Base-by-base conservation (phyloP, 1,140 invertebrate species). In the Zaprionus ornatus region DNA sequence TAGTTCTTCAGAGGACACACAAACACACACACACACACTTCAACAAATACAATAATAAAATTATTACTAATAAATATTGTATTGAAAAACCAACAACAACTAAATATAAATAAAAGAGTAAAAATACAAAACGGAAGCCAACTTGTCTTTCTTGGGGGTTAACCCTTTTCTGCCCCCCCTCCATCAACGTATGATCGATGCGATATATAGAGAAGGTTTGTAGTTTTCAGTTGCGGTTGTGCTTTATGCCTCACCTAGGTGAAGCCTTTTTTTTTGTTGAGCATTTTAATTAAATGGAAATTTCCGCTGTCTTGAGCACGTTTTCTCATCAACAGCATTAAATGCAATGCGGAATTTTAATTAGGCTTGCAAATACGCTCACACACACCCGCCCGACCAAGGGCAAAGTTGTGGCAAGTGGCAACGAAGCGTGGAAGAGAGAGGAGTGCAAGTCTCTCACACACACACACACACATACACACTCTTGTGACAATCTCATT, bases 261-360 rank as follows among this genome's bases (percentile, higher is more conserved):
- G 40, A n/a, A n/a, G n/a, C n/a, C n/a, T 50, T 54, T 57, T 52
- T 55, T 57, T 70, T 78, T 84, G 74, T 54, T 74, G 78, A 67
- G 50, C 54, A 77, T 87, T 87, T 87, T 87, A 90, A 84, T 90
- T 82, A 85, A 90, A 90, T 80, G 74, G 62, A 82, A 85, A 86
- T 86, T 86, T 86, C 77, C 86, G 82, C 82, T 80, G 77, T 78
- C 79, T 86, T 82, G 79, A 80, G 86, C 86, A 90, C 86, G 86
- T 86, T 77, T 82, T 86, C 85, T 85, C 79, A 90, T 90, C 85
- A 90, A 76, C 85, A 81, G 66, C 76, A 82, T 82, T 84, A 90
- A 90, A 90, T 82, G 86, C 82, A 69, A 82, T 90, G 82, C 79
- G 76, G 82, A 82, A 90, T 90, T 90, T 90, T 90, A 90, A 90